Conservation (phyloP, 2,888 invertebrate genomes). For the Drosophila pseudotalamancana region DNA sequence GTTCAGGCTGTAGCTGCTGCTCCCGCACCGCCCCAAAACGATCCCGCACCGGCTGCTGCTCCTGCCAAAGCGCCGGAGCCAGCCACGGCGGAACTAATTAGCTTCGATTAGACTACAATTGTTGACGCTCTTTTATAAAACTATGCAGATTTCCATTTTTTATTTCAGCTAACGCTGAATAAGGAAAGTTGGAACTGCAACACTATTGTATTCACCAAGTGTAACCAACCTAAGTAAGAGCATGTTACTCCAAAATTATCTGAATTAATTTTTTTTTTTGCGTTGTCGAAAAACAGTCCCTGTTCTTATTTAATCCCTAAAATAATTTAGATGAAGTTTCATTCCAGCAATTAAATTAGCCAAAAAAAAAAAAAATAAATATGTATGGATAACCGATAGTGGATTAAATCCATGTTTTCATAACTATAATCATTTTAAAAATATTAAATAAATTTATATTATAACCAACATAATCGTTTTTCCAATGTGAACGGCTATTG, state of each 20-base stretch:
- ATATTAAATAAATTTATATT: conserved; percentile 28
- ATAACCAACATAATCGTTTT: neutral
- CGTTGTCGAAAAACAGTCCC: conserved; percentile 10
- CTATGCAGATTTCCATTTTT: neutral
- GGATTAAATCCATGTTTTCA: conserved; percentile 4
- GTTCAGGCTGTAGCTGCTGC: conserved; percentile 79
- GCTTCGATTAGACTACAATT: conserved; percentile 88
- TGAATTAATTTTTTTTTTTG: conserved; percentile 13
- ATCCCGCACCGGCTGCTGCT: conserved; percentile 76
- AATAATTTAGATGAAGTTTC: conserved; percentile 6
- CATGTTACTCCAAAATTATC: conserved; percentile 32
- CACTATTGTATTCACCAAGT: conserved; percentile 17
- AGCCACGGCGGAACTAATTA: conserved; percentile 91
- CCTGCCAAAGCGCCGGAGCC: conserved; percentile 84
- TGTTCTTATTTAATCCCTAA: neutral
- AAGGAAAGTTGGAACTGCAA: neutral
- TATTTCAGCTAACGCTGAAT: neutral
- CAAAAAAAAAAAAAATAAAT: neutral
- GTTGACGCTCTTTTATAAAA: conserved; percentile 8
- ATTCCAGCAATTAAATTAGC: conserved; percentile 5
- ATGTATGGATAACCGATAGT: neutral
- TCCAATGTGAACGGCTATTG: too few relatives aligned
- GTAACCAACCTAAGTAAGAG: conserved; percentile 12
- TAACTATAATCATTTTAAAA: conserved; percentile 15
- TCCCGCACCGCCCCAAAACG: conserved; percentile 80